Conservation (phyloP, 2,888 invertebrate genomes). For the Timema cristinae region DNA sequence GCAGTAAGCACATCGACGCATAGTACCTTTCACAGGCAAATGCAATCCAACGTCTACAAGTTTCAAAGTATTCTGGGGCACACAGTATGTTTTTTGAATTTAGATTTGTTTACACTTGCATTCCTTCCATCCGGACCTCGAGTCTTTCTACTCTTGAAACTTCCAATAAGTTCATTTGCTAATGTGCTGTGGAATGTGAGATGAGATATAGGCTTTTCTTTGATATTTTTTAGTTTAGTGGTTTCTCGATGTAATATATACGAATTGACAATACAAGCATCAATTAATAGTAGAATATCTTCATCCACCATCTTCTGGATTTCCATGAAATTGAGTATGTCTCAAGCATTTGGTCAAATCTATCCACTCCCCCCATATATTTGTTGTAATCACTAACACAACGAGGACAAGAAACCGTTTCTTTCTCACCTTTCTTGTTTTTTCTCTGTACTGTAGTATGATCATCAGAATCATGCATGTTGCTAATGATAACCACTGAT, state of each 20-base stretch:
- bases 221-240: constrained; percentile 22
- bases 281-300: constrained; percentile 37
- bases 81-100: not conserved
- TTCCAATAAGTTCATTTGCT: constrained; percentile 27
- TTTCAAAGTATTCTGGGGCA: not conserved
- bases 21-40: constrained; percentile 24
- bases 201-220: constrained; percentile 22
- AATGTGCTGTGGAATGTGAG: constrained; percentile 27
- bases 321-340: constrained; percentile 36
- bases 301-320: constrained; percentile 39
- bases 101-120: constrained; percentile 22
- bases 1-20: constrained; percentile 24
- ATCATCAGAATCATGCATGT: constrained; percentile 33
- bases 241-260: constrained; percentile 31
- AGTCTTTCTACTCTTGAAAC: constrained; percentile 18
- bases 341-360: constrained; percentile 36
- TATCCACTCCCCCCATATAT: constrained; percentile 39
- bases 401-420: constrained; percentile 35
- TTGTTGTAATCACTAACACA: constrained; percentile 37
- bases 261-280: constrained; percentile 35
- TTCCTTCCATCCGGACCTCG: constrained; percentile 21
- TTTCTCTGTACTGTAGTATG: constrained; percentile 32
- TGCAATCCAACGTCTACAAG: constrained; percentile 24
- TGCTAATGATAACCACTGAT: constrained; percentile 33
- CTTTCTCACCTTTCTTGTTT: constrained; percentile 34